phyloP scores from a whole-genome alignment of 2,797 vertebrate species.

The Falco peregrinus region DNA sequence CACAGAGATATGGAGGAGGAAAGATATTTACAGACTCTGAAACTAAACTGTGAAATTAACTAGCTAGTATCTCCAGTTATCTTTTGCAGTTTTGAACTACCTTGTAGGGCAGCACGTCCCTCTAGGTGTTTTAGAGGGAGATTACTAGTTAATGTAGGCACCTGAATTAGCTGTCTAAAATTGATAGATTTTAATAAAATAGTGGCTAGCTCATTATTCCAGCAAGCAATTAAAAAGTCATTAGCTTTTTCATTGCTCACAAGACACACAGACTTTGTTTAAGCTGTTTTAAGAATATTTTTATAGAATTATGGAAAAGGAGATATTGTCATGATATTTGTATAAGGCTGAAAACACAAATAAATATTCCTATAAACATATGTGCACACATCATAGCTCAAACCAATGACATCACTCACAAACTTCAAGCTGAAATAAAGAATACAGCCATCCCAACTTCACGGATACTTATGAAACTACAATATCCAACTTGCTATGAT shows the following conservation, averaged over 20 bases:
- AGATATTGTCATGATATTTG: background rate
- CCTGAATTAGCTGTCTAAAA: background rate
- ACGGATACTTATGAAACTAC: background rate
- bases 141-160: background rate
- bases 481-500: background rate
- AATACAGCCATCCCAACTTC: background rate
- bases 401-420: background rate
- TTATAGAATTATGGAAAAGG: background rate
- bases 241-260: background rate
- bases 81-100: background rate
- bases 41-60: background rate
- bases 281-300: background rate
- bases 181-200: background rate
- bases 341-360: background rate
- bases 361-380: rapidly evolving
- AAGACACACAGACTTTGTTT: background rate
- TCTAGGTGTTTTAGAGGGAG: background rate
- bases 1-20: background rate
- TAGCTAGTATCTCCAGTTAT: background rate
- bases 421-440: background rate
- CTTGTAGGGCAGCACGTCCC: background rate
- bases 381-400: background rate
- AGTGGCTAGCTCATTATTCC: background rate
- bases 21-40: background rate
- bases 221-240: background rate